Conservation (phyloP, 1,140 invertebrate species). For the Drosophila jambulina region DNA sequence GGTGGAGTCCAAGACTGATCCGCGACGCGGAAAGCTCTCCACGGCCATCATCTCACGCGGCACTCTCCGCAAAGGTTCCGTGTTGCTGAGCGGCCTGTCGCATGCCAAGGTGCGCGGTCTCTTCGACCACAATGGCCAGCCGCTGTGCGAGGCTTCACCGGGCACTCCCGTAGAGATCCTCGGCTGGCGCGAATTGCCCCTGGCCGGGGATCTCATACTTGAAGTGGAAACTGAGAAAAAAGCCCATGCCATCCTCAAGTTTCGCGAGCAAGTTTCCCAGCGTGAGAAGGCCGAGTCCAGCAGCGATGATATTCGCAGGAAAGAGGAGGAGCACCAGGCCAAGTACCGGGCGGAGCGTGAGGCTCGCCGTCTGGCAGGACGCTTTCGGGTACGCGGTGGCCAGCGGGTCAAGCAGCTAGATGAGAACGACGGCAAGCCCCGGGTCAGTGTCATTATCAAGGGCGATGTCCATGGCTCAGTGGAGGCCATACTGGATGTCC, state of each 20-base stretch:
- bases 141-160: slow-evolving; percentile 90
- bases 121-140: slow-evolving; percentile 91
- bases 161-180: slow-evolving; percentile 93
- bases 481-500: slow-evolving; percentile 96
- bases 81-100: slow-evolving; percentile 93
- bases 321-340: slow-evolving; percentile 89
- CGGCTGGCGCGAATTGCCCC: slow-evolving; percentile 95
- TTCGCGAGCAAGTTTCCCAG: slow-evolving; percentile 87
- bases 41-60: slow-evolving; percentile 96
- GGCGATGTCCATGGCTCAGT: slow-evolving; percentile 95
- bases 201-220: slow-evolving; percentile 94
- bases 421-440: slow-evolving; percentile 84
- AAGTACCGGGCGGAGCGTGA: slow-evolving; percentile 89
- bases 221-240: slow-evolving; percentile 93
- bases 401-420: slow-evolving; percentile 86
- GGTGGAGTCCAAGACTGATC: slow-evolving; percentile 93
- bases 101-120: slow-evolving; percentile 95
- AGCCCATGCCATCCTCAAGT: slow-evolving; percentile 90
- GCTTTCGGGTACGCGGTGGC: slow-evolving; percentile 85
- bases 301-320: slow-evolving; percentile 89
- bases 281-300: slow-evolving; percentile 87
- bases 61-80: slow-evolving; percentile 92
- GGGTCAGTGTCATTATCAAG: slow-evolving; percentile 88
- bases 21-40: slow-evolving; percentile 91
- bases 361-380: slow-evolving; percentile 87